These are phyloP conservation scores for Steromphala cineraria DNA, from an alignment of 2,888 invertebrate species.

Conservation along the genomic window DNA sequence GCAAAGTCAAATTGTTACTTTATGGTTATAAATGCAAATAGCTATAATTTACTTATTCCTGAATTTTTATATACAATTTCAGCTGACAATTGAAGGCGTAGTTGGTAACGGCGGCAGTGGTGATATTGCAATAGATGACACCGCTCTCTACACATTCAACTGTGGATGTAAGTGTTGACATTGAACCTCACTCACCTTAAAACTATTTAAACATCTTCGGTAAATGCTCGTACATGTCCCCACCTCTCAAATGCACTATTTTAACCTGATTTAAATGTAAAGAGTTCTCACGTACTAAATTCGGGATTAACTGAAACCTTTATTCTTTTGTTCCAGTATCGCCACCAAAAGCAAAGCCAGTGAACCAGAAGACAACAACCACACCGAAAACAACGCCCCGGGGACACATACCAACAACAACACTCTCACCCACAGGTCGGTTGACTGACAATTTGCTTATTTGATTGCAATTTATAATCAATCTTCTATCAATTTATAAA, in stretches of 20 bases:
- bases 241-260: no score
- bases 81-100: conserved; percentile 55
- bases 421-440: not conserved
- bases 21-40: no score
- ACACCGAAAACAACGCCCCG: conserved; percentile 24
- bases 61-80: conserved; percentile 19
- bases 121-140: conserved; percentile 67
- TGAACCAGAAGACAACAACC: conserved; percentile 24
- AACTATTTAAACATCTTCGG: not conserved
- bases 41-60: no score
- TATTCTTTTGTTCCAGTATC: conserved; percentile 24
- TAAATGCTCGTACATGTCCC: no score
- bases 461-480: no score
- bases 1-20: no score
- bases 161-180: conserved; percentile 49
- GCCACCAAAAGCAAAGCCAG: conserved; percentile 39
- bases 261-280: no score
- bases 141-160: conserved; percentile 38
- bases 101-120: conserved; percentile 51
- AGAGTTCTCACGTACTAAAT: no score
- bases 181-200: not conserved
- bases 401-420: not conserved
- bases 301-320: no score
- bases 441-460: no score
- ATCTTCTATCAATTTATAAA: no score